These are phyloP conservation scores for Hirtodrosophila confusa DNA, from an alignment of 2,888 invertebrate species.

Conservation along the genomic window DNA sequence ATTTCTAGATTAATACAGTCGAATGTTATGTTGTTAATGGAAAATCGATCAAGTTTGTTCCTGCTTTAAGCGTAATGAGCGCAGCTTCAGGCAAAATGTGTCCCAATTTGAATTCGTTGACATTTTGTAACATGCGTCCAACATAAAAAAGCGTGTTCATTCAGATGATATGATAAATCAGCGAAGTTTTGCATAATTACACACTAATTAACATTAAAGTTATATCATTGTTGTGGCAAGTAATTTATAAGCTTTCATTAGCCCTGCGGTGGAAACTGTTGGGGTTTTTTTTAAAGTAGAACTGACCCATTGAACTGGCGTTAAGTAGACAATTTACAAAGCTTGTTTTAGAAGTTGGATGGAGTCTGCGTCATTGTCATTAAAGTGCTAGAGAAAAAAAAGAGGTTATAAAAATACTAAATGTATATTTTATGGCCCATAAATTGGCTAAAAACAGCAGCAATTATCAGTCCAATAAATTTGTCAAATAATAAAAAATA, in stretches of 20 bases:
- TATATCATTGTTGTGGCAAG: slow-evolving; percentile 34
- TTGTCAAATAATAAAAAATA: background rate
- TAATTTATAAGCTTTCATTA: slow-evolving; percentile 41
- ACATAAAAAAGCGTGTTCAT: slow-evolving; percentile 11
- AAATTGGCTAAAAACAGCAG: slow-evolving; percentile 2
- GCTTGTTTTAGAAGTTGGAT: background rate
- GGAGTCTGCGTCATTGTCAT: slow-evolving; percentile 23
- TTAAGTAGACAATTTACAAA: slow-evolving; percentile 10
- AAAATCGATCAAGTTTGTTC: background rate
- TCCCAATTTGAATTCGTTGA: slow-evolving; percentile 5
- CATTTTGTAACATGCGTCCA: slow-evolving; percentile 29
- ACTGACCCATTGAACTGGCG: slow-evolving; percentile 47
- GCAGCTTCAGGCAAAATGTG: slow-evolving; percentile 14
- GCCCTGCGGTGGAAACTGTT: background rate
- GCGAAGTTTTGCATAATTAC: slow-evolving; percentile 41
- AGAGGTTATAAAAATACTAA: slow-evolving; percentile 5
- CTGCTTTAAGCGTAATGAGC: background rate
- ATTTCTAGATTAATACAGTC: no score
- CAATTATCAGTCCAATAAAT: slow-evolving; percentile 17
- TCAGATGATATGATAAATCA: slow-evolving; percentile 36
- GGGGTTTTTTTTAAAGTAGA: slow-evolving; percentile 18
- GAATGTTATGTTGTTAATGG: no score
- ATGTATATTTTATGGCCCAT: slow-evolving; percentile 31
- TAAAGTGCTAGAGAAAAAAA: no score
- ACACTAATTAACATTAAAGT: slow-evolving; percentile 39